Percentiles rank a stretch among this genome's conserved stretches.
Conservation (phyloP, 2,888 invertebrate genomes). For the Drosophila subsilvestris region DNA sequence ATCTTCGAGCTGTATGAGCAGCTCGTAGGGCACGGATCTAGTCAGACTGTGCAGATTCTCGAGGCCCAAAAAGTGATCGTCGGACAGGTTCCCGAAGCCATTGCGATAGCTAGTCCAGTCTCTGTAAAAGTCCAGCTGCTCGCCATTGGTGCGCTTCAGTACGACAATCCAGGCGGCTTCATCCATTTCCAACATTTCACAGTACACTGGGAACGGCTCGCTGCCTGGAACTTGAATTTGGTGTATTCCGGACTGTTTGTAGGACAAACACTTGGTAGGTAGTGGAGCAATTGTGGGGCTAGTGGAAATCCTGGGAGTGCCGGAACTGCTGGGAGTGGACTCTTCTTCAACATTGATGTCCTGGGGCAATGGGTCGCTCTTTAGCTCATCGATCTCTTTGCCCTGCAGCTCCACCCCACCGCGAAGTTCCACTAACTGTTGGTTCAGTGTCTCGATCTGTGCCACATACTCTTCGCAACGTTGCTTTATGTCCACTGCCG, state of each 20-base stretch:
- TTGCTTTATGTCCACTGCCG: background rate
- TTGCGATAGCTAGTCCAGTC: slow-evolving; percentile 51
- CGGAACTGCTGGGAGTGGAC: background rate
- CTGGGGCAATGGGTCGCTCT: background rate
- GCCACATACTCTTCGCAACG: background rate
- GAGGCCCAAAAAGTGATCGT: slow-evolving; percentile 54
- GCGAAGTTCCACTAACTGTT: background rate
- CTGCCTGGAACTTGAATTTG: slow-evolving; percentile 38
- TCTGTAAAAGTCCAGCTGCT: slow-evolving; percentile 35
- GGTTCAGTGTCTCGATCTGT: background rate
- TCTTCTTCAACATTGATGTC: background rate
- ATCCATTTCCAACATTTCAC: slow-evolving; percentile 6
- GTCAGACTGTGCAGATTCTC: slow-evolving; percentile 46
- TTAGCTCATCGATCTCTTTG: background rate
- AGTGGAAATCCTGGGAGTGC: background rate
- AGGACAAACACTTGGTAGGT: slow-evolving; percentile 1
- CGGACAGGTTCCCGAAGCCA: slow-evolving; percentile 45
- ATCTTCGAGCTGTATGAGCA: slow-evolving; percentile 43
- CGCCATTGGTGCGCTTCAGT: slow-evolving; percentile 47
- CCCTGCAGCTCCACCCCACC: background rate
- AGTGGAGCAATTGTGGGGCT: too few relatives aligned
- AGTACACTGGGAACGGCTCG: slow-evolving; percentile 29
- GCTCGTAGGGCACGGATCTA: slow-evolving; percentile 46
- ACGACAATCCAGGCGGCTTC: slow-evolving; percentile 48
- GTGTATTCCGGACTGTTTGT: background rate